Conservation (phyloP, 1,140 invertebrate genomes). For the Cyclargus thomasi region DNA sequence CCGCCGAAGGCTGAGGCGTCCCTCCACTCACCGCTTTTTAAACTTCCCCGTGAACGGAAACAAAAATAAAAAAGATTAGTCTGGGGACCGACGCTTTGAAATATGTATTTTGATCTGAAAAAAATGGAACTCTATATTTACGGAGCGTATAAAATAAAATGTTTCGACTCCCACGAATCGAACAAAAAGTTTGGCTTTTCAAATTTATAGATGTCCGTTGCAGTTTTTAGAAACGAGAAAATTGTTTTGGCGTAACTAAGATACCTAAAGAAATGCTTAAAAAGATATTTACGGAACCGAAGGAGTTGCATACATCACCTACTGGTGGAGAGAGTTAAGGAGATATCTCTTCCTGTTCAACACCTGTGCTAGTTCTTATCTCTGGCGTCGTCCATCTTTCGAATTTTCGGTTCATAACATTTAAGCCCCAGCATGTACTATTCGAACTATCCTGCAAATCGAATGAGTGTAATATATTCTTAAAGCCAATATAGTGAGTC, state of each 20-base stretch:
- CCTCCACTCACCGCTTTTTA: conserved; percentile 8
- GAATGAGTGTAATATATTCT: neutral
- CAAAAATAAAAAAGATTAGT: conserved; percentile 4
- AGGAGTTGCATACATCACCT: too few species aligned
- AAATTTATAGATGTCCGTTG: neutral
- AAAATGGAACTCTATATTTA: neutral
- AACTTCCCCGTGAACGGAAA: neutral
- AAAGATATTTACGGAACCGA: too few species aligned
- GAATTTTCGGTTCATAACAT: too few species aligned
- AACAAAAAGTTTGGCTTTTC: neutral
- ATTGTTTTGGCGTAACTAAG: neutral
- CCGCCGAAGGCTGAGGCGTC: neutral
- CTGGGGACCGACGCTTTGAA: conserved; percentile 10
- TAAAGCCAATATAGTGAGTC: neutral
- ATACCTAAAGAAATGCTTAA: too few species aligned
- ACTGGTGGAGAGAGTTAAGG: too few species aligned
- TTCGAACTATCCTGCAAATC: neutral
- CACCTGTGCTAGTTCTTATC: too few species aligned
- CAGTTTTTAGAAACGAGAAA: neutral
- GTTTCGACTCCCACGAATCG: neutral
- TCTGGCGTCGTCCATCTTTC: too few species aligned
- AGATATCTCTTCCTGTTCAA: too few species aligned
- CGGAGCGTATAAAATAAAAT: neutral
- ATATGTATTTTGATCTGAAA: conserved; percentile 12
- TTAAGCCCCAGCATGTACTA: neutral